Evolutionary conservation across 1,140 invertebrate species (phyloP).

Genomic region (Drosophila ohnishii): DNA sequence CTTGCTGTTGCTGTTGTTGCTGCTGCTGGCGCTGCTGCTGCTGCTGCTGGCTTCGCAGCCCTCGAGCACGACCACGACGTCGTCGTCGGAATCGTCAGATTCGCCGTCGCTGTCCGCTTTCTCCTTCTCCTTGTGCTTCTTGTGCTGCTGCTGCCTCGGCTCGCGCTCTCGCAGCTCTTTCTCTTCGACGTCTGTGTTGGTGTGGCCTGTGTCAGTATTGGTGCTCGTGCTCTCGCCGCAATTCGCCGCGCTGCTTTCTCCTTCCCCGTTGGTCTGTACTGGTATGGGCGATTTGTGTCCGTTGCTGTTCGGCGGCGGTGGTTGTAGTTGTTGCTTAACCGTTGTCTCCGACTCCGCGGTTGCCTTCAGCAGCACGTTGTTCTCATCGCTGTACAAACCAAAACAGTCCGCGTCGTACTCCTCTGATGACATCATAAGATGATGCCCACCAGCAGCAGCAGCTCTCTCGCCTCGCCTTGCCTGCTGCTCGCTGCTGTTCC

Average conservation of each 20-base stretch:
- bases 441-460: slow-evolving; percentile 82
- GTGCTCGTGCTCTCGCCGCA: slow-evolving; percentile 51
- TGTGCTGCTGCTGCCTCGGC: slow-evolving; percentile 31
- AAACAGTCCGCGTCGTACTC: slow-evolving; percentile 93
- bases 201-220: slow-evolving; percentile 10
- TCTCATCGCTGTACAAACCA: slow-evolving; percentile 91
- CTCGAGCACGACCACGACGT: slow-evolving; percentile 75
- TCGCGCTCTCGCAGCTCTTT: slow-evolving; percentile 24
- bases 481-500: slow-evolving; percentile 21
- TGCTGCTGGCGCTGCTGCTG: slow-evolving; percentile 18
- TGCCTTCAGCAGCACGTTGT: slow-evolving; percentile 93
- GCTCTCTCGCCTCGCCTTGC: slow-evolving; percentile 20
- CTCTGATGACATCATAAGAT: slow-evolving; percentile 97
- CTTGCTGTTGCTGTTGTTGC: slow-evolving; percentile 34
- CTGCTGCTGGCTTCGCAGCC: slow-evolving; percentile 56
- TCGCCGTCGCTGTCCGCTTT: slow-evolving; percentile 49
- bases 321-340: slow-evolving; percentile 35
- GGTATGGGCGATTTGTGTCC: slow-evolving; percentile 49
- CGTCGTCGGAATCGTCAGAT: slow-evolving; percentile 71
- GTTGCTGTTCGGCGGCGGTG: slow-evolving; percentile 61
- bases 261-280: slow-evolving; percentile 53
- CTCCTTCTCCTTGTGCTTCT: slow-evolving; percentile 47
- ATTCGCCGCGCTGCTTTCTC: slow-evolving; percentile 60
- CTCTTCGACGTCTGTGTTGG: slow-evolving; percentile 13
- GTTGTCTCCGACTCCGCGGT: slow-evolving; percentile 46